phyloP scores from a whole-genome alignment of 2,113 vertebrate genomes.

The Myanophis thanlyinensis region DNA sequence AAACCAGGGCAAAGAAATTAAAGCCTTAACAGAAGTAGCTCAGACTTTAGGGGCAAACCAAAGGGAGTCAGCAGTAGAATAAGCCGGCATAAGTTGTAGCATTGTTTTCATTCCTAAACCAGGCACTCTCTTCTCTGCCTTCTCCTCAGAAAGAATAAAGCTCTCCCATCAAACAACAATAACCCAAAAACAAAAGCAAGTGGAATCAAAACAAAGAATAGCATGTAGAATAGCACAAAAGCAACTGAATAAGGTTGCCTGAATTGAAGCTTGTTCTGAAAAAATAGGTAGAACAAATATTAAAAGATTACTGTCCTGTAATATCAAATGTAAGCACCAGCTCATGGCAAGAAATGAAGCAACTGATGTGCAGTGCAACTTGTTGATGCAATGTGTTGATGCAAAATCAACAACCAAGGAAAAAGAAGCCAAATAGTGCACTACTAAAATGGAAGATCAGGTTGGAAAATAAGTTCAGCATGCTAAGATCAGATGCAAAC shows the following conservation, averaged over 20 bases:
- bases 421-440: not conserved
- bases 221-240: not conserved
- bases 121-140: not conserved
- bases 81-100: not conserved
- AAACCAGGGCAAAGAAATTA: not conserved
- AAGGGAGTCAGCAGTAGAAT: not conserved
- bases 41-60: not conserved
- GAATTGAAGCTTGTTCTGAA: not conserved
- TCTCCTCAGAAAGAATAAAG: not conserved
- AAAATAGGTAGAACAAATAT: not conserved
- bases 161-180: not conserved
- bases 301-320: not conserved
- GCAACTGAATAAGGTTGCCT: not conserved
- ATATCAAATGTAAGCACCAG: not conserved
- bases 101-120: not conserved
- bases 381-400: not conserved
- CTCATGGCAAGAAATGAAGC: not conserved
- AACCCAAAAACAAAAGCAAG: not conserved
- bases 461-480: not conserved
- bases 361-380: not conserved
- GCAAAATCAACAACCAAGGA: not conserved
- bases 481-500: not conserved
- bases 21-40: not conserved
- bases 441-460: not conserved
- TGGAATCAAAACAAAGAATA: not conserved